Evolutionary conservation across 1,140 invertebrate genomes (phyloP), one percentile per base, ranked within the genome.

Genomic region (Liolophura sinensis): DNA sequence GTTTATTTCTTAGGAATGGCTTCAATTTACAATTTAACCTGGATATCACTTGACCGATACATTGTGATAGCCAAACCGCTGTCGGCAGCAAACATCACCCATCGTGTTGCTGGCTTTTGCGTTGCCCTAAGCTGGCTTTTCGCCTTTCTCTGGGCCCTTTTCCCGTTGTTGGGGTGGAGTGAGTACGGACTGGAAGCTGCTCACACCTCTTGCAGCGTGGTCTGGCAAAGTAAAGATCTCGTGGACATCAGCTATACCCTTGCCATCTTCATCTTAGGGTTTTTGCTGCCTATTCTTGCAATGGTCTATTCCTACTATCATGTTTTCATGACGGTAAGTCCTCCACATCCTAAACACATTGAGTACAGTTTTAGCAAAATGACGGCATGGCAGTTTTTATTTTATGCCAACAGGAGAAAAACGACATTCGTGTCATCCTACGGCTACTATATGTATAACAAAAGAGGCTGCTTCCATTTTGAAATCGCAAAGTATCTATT

Each of bases 161-260:
- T 72, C 0, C 77, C 77, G 5, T 27, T 71, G 6, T 16, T 78
- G 14, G 77, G 77, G 14, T 78, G 77, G 77, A 76, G 71, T 56
- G 52, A 60, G 16, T 78, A 72, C 55, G 62, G n/a, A 1, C 65
- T 70, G 55, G 77, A 78, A 58, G 74, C 69, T 0, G 70, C 66
- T 14, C 70, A 69, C 6, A 71, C 72, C 25, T 71, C 77, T 9
- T 78, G 74, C 52, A 69, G 68, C 27, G 70, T 79, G 9, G 65
- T 68, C 24, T 76, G 73, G 69, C 65, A 76, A 48, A 68, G 51
- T 1, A 11, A 61, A 3, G 62, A 71, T 54, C 50, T 69, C 12
- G 48, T 46, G 18, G 61, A 70, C 51, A 64, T 51, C 18, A 69
- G 62, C 51, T 78, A 75, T 57, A 76, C 72, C 59, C 63, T 70